Evolutionary conservation across 2,797 vertebrate species (phyloP).

Genomic region (Chrysocyon brachyurus): DNA sequence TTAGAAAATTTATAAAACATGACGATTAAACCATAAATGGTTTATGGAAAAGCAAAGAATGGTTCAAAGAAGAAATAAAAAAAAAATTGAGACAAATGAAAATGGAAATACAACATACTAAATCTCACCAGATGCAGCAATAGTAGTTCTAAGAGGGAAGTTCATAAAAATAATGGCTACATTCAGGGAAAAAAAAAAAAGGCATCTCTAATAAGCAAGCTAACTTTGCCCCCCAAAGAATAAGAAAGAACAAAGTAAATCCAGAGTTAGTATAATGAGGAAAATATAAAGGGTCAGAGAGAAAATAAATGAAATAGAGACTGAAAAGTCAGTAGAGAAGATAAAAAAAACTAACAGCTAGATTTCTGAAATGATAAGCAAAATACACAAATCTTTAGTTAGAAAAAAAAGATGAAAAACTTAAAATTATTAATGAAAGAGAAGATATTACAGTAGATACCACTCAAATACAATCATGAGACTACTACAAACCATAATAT

Average conservation of each 20-base stretch:
- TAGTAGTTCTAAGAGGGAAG: not conserved
- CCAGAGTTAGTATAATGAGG: not conserved
- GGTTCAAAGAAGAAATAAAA: not conserved
- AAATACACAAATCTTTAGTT: not conserved
- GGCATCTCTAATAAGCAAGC: not conserved
- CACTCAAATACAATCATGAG: not conserved
- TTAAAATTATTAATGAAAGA: not conserved
- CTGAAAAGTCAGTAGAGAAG: not conserved
- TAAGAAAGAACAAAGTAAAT: not conserved
- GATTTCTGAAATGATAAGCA: not conserved
- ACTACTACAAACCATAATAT: not conserved
- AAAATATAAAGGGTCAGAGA: not conserved
- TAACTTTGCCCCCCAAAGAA: not conserved
- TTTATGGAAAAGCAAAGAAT: not conserved
- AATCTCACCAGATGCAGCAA: not conserved
- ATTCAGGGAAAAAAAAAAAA: not conserved
- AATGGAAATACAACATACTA: not conserved
- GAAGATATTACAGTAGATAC: not conserved
- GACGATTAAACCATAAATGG: not conserved
- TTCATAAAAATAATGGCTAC: not conserved
- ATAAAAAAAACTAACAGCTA: not conserved
- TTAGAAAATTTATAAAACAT: not conserved
- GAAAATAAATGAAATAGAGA: not conserved
- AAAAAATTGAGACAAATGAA: not conserved
- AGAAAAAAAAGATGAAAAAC: not conserved